Percentiles rank a stretch among this genome's conserved stretches.
Evolutionary conservation across 2,888 invertebrate genomes (phyloP).

Genomic region (Oligia strigilis): DNA sequence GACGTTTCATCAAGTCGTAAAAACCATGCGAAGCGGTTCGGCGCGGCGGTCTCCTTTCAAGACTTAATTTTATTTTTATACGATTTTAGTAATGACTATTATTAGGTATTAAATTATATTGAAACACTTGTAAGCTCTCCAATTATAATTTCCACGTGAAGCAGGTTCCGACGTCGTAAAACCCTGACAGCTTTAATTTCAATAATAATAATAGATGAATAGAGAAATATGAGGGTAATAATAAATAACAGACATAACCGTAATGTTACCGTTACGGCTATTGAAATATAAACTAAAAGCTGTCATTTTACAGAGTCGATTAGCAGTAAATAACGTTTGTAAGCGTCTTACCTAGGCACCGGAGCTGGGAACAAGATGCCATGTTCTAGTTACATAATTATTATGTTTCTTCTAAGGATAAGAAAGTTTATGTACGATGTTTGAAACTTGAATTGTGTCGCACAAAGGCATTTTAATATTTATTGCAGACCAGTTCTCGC

Average conservation of each 20-base stretch:
- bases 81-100: background rate
- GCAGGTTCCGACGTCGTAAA: conserved; percentile 39
- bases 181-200: conserved; percentile 48
- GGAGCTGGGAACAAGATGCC: conserved; percentile 50
- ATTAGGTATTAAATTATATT: conserved; percentile 25
- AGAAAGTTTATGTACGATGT: conserved; percentile 45
- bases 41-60: conserved; percentile 4
- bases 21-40: background rate
- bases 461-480: conserved; percentile 16
- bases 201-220: conserved; percentile 64
- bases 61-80: no score
- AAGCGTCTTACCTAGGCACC: conserved; percentile 45
- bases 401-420: conserved; percentile 51
- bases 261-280: conserved; percentile 62
- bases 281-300: conserved; percentile 62
- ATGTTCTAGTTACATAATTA: conserved; percentile 31
- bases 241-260: conserved; percentile 62
- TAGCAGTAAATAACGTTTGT: conserved; percentile 68
- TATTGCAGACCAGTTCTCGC: conserved; percentile 1
- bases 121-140: conserved; percentile 22
- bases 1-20: background rate
- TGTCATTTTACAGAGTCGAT: conserved; percentile 63
- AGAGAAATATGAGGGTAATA: conserved; percentile 61
- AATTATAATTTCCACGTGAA: conserved; percentile 31
- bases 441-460: conserved; percentile 29